Percentiles rank a stretch among this genome's conserved stretches.
Evolutionary conservation across 2,888 invertebrate genomes (phyloP).

Genomic region (Cryptocephalus primarius): DNA sequence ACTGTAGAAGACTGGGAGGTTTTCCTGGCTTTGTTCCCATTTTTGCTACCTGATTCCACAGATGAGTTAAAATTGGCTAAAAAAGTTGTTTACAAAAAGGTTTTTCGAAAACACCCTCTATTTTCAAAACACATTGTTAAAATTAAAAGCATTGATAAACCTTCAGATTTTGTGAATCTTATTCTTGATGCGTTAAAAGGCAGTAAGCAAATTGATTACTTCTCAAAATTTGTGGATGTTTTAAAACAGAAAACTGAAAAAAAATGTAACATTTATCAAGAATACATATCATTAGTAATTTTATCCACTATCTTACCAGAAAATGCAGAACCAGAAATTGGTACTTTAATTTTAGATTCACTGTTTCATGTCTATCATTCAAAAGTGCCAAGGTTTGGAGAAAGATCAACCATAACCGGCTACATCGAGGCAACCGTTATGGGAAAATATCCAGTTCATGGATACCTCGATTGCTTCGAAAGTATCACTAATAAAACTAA

Average conservation of each 20-base stretch:
- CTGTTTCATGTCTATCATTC: slow-evolving; percentile 37
- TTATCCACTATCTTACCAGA: slow-evolving; percentile 37
- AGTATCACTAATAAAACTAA: slow-evolving; percentile 41
- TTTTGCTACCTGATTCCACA: slow-evolving; percentile 45
- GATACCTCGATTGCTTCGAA: slow-evolving; percentile 44
- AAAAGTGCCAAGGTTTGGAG: slow-evolving; percentile 20
- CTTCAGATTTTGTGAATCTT: slow-evolving; percentile 14
- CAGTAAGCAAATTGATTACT: slow-evolving; percentile 2
- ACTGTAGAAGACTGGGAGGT: slow-evolving; percentile 42
- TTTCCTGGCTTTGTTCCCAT: slow-evolving; percentile 49
- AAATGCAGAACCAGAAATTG: slow-evolving; percentile 31
- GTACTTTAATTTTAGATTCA: slow-evolving; percentile 36
- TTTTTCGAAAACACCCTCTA: slow-evolving; percentile 33
- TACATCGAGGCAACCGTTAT: slow-evolving; percentile 29
- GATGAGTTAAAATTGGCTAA: slow-evolving; percentile 35
- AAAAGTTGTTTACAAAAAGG: slow-evolving; percentile 36
- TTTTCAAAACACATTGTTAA: slow-evolving; percentile 11
- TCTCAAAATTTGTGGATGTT: slow-evolving; percentile 14
- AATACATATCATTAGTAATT: slow-evolving; percentile 34
- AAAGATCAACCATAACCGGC: slow-evolving; percentile 17
- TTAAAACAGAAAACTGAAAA: slow-evolving; percentile 14
- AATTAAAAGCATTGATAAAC: slow-evolving; percentile 4
- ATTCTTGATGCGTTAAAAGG: slow-evolving; percentile 6
- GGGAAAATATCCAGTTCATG: slow-evolving; percentile 44
- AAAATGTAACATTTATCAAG: slow-evolving; percentile 18